Base-by-base conservation (phyloP, 2,888 invertebrate species). In the Platyscelio sp. region DNA sequence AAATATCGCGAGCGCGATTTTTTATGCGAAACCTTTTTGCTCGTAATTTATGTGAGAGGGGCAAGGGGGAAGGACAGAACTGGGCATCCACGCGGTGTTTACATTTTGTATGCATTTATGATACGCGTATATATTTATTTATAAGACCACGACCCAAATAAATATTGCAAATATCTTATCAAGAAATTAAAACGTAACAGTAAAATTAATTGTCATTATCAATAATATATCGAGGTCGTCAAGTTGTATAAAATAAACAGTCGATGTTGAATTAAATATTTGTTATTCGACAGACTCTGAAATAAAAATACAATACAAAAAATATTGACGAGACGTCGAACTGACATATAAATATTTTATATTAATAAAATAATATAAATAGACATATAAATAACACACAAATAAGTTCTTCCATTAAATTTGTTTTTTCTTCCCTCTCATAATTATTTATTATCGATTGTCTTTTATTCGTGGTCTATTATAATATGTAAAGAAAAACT, bases 211-310 rank as follows among this genome's bases (percentile, higher is more conserved):
- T 81, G 78, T 67, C 81, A 38, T 56, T 51, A 78, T 85, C 40
- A 75, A 82, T 77, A 77, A 81, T 85, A 65, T 77, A 81, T 81
- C 85, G 81, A 85, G 81, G 85, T 81, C 78, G 74, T 63, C 68
- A 70, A 72, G 77, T 77, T 77, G 56, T 58, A 80, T 76, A 79
- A 80, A 84, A 79, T 75, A 79, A 79, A 79, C 49, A 83, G 51
- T 72, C 71, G 65, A 65, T 49, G 71, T 67, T 75, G 67, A 81
- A 81, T 81, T 67, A 85, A 81, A 81, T 74, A 85, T 85, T 77
- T 81, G 68, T 81, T 81, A 74, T 74, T 76, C 77, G 77, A 77
- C 61, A 56, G 76, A 71, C 60, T 60, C 65, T 68, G 80, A 63
- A 70, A 82, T 74, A 72, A 85, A 76, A 81, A 85, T 81, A 80